Conservation (phyloP, 2,797 vertebrate genomes). For the Pseudochirops corinnae region DNA sequence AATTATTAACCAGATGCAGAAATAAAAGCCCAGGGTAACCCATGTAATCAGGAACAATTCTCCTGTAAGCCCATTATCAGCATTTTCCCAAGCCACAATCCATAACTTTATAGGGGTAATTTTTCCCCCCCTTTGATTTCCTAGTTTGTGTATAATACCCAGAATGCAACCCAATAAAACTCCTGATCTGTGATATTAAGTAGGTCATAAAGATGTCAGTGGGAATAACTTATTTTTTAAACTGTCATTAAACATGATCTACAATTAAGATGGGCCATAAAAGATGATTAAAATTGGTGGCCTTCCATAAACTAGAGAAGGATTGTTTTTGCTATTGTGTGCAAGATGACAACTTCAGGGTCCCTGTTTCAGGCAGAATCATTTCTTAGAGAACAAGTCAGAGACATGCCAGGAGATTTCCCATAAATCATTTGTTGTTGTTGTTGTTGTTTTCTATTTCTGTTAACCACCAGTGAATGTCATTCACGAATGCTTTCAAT, state of each 20-base stretch:
- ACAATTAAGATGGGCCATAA: constrained; percentile 68
- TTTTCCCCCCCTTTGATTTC: constrained; percentile 36
- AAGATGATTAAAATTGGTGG: constrained; percentile 69
- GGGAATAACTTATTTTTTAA: constrained; percentile 72
- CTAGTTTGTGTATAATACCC: constrained; percentile 64
- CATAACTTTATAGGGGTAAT: background rate
- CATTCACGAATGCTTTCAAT: background rate
- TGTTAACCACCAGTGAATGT: background rate
- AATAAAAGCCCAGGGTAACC: constrained; percentile 45
- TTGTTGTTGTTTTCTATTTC: background rate
- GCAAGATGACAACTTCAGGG: constrained; percentile 57
- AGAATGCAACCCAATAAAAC: constrained; percentile 76
- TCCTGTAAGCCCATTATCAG: constrained; percentile 21
- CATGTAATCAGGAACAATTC: constrained; percentile 60
- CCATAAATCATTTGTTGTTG: background rate
- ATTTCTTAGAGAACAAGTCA: background rate
- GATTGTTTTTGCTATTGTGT: constrained; percentile 63
- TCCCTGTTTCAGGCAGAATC: background rate
- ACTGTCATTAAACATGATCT: constrained; percentile 76
- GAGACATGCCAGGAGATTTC: background rate
- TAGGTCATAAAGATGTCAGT: constrained; percentile 73
- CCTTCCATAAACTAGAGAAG: constrained; percentile 68
- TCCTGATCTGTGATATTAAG: constrained; percentile 66
- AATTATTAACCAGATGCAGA: constrained; percentile 44
- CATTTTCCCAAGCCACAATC: constrained; percentile 36